phyloP scores from a whole-genome alignment of 2,113 vertebrate genomes.

The Nipponia nippon region DNA sequence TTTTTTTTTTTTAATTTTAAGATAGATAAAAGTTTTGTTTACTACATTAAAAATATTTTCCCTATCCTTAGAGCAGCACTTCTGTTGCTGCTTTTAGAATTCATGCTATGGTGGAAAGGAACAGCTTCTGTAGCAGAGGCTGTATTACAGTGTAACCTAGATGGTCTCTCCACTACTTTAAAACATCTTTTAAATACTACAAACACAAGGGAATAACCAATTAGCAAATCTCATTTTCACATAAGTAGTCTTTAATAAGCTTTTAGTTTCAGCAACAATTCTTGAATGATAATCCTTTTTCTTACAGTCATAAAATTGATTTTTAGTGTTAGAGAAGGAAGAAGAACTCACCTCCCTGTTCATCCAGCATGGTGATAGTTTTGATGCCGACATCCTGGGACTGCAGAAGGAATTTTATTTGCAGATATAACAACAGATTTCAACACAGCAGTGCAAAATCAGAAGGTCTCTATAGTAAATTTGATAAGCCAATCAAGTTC shows the following conservation, averaged over 20 bases:
- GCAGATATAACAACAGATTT: neutral
- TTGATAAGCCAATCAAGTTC: neutral
- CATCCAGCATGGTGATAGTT: constrained; percentile 89
- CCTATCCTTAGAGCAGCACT: neutral
- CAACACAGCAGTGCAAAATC: neutral
- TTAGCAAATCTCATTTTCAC: neutral
- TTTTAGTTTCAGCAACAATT: neutral
- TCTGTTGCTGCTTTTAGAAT: neutral
- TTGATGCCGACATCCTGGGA: constrained; percentile 85
- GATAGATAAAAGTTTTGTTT: neutral
- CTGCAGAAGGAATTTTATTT: constrained; percentile 68
- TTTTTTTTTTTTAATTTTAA: neutral
- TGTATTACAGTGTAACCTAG: neutral
- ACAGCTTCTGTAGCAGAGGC: neutral
- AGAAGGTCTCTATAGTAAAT: neutral
- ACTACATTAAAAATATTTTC: neutral
- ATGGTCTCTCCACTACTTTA: neutral
- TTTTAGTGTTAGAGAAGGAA: neutral
- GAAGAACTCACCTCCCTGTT: constrained; percentile 88
- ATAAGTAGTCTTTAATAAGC: neutral
- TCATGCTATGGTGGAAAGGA: neutral
- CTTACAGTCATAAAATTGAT: neutral
- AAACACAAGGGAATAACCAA: neutral
- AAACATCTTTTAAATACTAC: neutral
- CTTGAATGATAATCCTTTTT: neutral